Evolutionary conservation across 64 coral and sea anemone species (phyloP).

Genomic region (Montipora foliosa): DNA sequence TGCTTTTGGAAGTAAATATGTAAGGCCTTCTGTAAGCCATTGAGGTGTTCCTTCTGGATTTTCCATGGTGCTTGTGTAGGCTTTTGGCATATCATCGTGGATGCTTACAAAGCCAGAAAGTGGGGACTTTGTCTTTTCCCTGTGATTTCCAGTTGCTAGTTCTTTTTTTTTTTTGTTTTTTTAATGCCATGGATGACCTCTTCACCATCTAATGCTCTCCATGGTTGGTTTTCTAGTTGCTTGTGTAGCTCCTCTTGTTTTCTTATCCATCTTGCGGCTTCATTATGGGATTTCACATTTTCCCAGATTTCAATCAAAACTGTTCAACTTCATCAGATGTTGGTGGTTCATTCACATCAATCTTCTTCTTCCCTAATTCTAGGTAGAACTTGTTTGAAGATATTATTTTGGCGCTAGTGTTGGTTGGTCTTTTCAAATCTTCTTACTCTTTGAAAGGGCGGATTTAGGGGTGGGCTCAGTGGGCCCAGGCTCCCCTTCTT

Average conservation of each 20-base stretch:
- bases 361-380: conserved; percentile 1
- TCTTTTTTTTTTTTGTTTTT: neutral
- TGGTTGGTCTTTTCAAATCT: neutral
- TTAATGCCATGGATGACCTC: neutral
- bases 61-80: neutral
- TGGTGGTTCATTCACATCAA: neutral
- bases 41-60: neutral
- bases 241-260: neutral
- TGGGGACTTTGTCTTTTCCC: conserved; percentile 17
- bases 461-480: too few species aligned
- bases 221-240: neutral
- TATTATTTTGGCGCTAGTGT: conserved; percentile 4
- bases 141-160: conserved; percentile 18
- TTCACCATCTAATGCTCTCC: neutral
- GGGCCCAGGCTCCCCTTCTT: too few species aligned
- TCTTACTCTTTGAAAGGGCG: neutral
- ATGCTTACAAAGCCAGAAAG: conserved; percentile 2
- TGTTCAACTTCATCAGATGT: neutral
- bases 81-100: neutral
- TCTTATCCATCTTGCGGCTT: neutral
- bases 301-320: neutral
- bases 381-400: conserved; percentile 7
- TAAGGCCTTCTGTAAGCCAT: conserved; percentile 1
- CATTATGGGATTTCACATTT: neutral
- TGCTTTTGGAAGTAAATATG: neutral